Evolutionary conservation across 2,888 invertebrate species (phyloP).

Genomic region (Ophraella communa): DNA sequence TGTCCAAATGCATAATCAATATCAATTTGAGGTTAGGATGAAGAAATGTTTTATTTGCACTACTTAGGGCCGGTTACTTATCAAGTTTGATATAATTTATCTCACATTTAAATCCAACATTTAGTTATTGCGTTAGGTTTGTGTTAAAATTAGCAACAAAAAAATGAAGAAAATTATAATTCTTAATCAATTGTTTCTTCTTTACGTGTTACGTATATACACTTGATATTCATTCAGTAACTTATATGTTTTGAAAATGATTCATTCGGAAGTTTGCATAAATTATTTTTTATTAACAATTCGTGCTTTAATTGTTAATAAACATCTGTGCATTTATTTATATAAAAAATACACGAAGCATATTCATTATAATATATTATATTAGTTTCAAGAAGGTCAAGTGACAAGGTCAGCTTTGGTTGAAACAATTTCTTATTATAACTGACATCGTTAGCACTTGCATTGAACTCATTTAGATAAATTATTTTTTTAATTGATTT

Average conservation of each 20-base stretch:
- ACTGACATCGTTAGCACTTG: constrained; percentile 1
- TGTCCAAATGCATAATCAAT: too few relatives aligned
- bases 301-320: background rate
- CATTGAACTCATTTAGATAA: constrained; percentile 10
- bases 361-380: constrained; percentile 2
- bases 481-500: background rate
- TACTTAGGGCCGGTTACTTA: too few relatives aligned
- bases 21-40: too few relatives aligned
- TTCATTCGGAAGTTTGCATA: background rate
- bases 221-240: background rate
- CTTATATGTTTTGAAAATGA: background rate
- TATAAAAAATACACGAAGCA: background rate
- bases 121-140: too few relatives aligned
- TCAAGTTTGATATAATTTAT: too few relatives aligned
- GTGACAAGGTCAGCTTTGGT: constrained; percentile 13
- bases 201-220: too few relatives aligned
- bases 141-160: too few relatives aligned
- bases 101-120: too few relatives aligned
- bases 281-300: background rate
- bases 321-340: background rate
- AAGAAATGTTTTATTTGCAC: too few relatives aligned
- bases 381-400: constrained; percentile 11
- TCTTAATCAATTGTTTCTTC: too few relatives aligned
- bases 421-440: constrained; percentile 6
- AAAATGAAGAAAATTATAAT: too few relatives aligned